Evolutionary conservation across 2,888 invertebrate genomes (phyloP), one percentile per base, ranked within the genome.

Genomic region (Apantesis nais): DNA sequence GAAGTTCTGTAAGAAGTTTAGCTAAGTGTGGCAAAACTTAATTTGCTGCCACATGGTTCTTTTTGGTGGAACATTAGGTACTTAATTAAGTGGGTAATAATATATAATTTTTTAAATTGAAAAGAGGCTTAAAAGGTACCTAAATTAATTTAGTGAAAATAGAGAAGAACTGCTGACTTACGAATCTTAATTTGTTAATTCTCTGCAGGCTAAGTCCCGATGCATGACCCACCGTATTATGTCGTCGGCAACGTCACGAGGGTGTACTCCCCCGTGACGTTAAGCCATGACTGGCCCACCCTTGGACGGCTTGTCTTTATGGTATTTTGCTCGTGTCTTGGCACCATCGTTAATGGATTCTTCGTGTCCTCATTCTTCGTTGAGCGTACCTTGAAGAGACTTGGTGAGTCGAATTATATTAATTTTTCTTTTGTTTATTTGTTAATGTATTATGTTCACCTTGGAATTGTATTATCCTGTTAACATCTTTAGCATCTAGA

Each of bases 201-300:
- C 29, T 22, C 11, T 41, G 29, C 63, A 41, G 29, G 19, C 16
- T 16, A 70, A 25, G 8, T 44, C 16, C 19, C 22, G 14, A 48
- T 67, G 63, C 19, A 48, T 19, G 11, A 5, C 9, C 19, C 44
- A 41, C 66, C 58, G 41, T 62, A 70, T 55, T 7, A 64, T 62
- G 41, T 66, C 7, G 5, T 52, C 0, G 11, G 12, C 5, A 85
- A 86, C 70, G 31, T 2, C 1, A 83, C 80, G 5, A 72, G 78
- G 0, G 14, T 72, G 0, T 89, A 83, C 41, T 97, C 97, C 0
- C 97, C 97, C 8, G 96, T 97, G 39, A 96, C 96, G 0, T 85
- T 97, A 39, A 96, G 95, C 78, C 91, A 95, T 0, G 96, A 97
- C 72, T 97, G 97, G 97, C 96, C 97, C 9, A 94, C 96, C 37